These are phyloP conservation scores for Euproctis similis DNA, from an alignment of 2,888 invertebrate genomes.

Conservation along the genomic window DNA sequence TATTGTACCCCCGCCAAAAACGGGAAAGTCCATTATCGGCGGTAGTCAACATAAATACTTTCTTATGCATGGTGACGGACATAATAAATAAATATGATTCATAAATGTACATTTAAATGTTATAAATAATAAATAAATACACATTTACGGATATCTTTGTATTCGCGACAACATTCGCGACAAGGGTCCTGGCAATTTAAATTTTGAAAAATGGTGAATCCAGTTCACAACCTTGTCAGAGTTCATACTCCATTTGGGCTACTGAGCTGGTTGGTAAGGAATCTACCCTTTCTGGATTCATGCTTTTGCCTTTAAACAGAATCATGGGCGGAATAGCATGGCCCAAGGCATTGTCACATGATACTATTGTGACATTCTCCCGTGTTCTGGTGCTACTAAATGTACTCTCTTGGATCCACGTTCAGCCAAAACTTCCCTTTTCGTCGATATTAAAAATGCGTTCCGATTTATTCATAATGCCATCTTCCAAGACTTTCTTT, in stretches of 20 bases:
- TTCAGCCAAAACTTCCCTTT: conserved; percentile 11
- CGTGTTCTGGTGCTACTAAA: not conserved
- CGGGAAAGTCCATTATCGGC: too few relatives aligned
- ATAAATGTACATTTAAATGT: too few relatives aligned
- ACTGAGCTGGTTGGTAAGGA: conserved; percentile 7
- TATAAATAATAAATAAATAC: too few relatives aligned
- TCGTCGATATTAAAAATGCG: not conserved
- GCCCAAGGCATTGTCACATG: not conserved
- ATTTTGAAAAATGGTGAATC: not conserved
- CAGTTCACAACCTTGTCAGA: conserved; percentile 1
- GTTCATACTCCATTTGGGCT: conserved; percentile 9
- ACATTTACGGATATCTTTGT: too few relatives aligned
- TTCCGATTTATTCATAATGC: not conserved
- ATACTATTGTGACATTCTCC: too few relatives aligned
- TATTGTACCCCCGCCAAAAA: too few relatives aligned
- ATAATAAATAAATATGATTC: too few relatives aligned
- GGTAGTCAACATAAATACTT: too few relatives aligned
- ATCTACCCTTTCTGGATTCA: conserved; percentile 2
- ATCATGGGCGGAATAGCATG: conserved; percentile 1
- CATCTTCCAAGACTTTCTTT: not conserved
- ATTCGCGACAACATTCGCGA: too few relatives aligned
- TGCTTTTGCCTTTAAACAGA: conserved; percentile 2
- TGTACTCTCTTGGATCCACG: conserved; percentile 9
- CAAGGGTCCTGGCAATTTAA: not conserved
- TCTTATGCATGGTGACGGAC: too few relatives aligned